phyloP scores from a whole-genome alignment of 1,140 invertebrate genomes.

The Drosophila malerkotliana region DNA sequence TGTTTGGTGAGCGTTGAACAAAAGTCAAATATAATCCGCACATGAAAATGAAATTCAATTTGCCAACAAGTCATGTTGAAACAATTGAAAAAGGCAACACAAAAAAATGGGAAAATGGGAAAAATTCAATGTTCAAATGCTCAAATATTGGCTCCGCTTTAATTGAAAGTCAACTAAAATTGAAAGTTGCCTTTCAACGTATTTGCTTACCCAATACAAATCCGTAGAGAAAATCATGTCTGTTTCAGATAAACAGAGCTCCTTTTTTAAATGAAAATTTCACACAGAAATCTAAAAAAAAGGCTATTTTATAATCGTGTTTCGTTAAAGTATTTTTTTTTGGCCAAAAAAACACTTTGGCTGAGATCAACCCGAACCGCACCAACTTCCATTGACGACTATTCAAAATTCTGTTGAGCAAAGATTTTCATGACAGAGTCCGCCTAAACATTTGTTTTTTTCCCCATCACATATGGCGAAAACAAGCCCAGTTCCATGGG shows the following conservation, averaged over 20 bases:
- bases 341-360: background rate
- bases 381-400: conserved; percentile 72
- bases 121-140: conserved; percentile 50
- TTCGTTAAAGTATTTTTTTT: conserved; percentile 11
- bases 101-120: conserved; percentile 24
- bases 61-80: conserved; percentile 70
- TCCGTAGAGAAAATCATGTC: conserved; percentile 67
- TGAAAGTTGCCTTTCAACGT: conserved; percentile 15
- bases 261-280: conserved; percentile 16
- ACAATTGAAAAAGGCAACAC: conserved; percentile 50
- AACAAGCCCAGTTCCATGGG: conserved; percentile 70
- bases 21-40: conserved; percentile 70
- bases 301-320: conserved; percentile 19
- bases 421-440: conserved; percentile 66
- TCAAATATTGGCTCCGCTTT: conserved; percentile 62
- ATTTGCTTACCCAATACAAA: conserved; percentile 63
- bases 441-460: conserved; percentile 67
- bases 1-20: conserved; percentile 54
- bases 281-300: conserved; percentile 23
- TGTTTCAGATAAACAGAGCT: background rate
- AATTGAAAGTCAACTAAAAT: conserved; percentile 69
- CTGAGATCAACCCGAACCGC: conserved; percentile 45
- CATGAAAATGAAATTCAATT: conserved; percentile 63
- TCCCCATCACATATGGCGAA: conserved; percentile 70
- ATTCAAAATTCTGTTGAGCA: conserved; percentile 68